Base-by-base conservation (phyloP, 2,797 vertebrate species). In the Diplodus sargus region DNA sequence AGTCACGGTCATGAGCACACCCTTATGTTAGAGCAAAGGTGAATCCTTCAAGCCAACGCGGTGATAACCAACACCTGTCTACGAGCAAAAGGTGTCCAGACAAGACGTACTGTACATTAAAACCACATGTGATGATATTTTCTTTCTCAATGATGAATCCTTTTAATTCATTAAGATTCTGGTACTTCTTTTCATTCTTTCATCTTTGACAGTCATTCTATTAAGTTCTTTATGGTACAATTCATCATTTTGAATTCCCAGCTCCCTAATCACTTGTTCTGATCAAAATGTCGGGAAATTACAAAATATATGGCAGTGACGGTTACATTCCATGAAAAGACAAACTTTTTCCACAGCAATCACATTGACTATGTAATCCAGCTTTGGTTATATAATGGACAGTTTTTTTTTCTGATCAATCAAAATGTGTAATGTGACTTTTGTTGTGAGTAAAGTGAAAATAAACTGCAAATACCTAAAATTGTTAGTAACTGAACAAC, bases 1-100 rank as follows among this genome's bases (percentile, higher is more conserved):
- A 95, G 88, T 84, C 57, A 23, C 25, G 0, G 82, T 65, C 79
- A 77, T 79, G 84, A 85, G 88, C 70, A 85, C 78, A 84, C 83
- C 68, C 53, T 53, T 70, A 74, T 71, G 79, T 85, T 77, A 82
- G 75, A 89, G 78, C 84, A 87, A 91, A 89, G 77, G 84, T 90
- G 79, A 92, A 85, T 81, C 51, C 60, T 84, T 86, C 76, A 70
- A 66, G 78, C 60, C 72, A 83, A 81, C 76, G 58, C 72, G 76
- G 72, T 82, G 71, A 82, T 34, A 58, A 69, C 20, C 25, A 57
- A 76, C 70, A 53, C 53, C 47, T 22, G 42, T 75, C 72, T 20
- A 63, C 63, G 48, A 84, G 77, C 65, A 68, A 76, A 63, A 60
- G 15, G 64, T 14, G 34, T 60, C 76, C 75, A 74, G 45, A 78